phyloP scores from a whole-genome alignment of 2,113 vertebrate species.

The Pampusana beccarii region DNA sequence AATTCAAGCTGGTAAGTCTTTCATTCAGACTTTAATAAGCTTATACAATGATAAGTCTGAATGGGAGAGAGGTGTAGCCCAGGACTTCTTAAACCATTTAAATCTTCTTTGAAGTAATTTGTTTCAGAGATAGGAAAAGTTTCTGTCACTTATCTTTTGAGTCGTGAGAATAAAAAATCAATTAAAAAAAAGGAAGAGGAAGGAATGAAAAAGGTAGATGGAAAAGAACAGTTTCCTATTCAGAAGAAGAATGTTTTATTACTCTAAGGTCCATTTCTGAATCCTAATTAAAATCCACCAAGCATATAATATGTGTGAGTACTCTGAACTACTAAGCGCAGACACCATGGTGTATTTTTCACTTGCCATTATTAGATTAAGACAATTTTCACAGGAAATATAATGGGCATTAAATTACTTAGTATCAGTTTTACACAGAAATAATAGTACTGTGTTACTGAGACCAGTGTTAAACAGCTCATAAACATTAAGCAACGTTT shows the following conservation, averaged over 20 bases:
- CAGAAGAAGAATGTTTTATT: not conserved
- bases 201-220: not conserved
- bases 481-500: conserved; percentile 9
- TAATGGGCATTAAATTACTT: not conserved
- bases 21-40: conserved; percentile 12
- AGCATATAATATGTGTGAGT: not conserved
- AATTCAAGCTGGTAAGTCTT: conserved; percentile 3
- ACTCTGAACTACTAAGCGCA: not conserved
- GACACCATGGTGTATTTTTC: not conserved
- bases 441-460: not conserved
- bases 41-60: not conserved
- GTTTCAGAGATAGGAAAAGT: not conserved
- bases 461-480: not conserved
- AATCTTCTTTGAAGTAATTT: not conserved
- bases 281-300: conserved; percentile 11
- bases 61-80: not conserved
- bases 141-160: not conserved
- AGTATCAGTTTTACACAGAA: not conserved
- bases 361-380: not conserved
- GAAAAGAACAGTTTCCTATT: not conserved
- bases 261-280: not conserved
- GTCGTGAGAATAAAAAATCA: not conserved
- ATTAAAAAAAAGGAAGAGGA: not conserved
- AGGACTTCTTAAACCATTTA: conserved; percentile 11
- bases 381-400: not conserved